Base-by-base conservation (phyloP, 2,888 invertebrate species). In the Diarsia brunnea region DNA sequence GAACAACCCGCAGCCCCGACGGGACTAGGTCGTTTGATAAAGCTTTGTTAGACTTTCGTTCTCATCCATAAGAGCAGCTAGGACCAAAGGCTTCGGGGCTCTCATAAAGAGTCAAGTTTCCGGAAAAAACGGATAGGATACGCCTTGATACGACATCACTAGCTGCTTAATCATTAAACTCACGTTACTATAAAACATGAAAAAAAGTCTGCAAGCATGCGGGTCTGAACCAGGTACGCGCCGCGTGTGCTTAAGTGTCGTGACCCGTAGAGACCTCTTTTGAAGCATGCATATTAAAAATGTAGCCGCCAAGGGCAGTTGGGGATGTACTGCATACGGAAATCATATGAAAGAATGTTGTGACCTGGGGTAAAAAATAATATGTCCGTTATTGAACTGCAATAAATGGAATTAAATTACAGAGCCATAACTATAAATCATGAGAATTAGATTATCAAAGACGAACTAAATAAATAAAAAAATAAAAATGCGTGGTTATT, bases 231-330 rank as follows among this genome's bases (percentile, higher is more conserved):
- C 49, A 31, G 24, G 24, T 43, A 24, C 11, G 21, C 27, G 69
- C 27, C 71, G 27, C 27, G 69, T 71, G 61, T 10, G 27, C 61
- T 60, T 53, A 53, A 45, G 71, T 69, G 27, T 27, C n/a, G 10
- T 3, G 43, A 27, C 14, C 14, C 11, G 7, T 21, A 45, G 10
- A 45, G 21, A 27, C 63, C 63, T 45, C 27, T 69, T 61, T 69
- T 63, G 63, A 27, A 45, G 45, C 43, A 61, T 10, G 24, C 24
- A 21, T 27, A 63, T 63, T 14, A 21, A 63, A 69, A 27, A 61
- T 61, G 21, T 61, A 38, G 61, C 38, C 38, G 11, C 61, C 2
- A 53, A 53, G n/a, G n/a, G 12, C 5, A 53, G n/a, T 11, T 53
- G 10, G 12, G 12, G 53, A 53, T 12, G 4, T 1, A 21, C 7